phyloP scores from a whole-genome alignment of 2,797 vertebrate genomes.

The Micromesistius poutassou region DNA sequence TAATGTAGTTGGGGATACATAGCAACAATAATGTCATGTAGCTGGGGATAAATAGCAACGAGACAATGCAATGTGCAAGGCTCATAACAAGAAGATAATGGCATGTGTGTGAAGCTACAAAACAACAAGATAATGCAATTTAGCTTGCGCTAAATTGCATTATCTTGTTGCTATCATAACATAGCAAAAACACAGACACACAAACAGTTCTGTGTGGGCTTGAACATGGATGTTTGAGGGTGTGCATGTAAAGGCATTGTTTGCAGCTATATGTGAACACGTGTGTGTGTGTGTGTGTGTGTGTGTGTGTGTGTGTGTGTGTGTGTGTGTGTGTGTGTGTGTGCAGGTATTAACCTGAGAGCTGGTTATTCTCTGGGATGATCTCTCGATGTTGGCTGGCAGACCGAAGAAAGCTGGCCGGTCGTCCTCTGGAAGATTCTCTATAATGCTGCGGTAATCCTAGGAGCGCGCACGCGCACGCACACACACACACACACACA shows the following conservation, averaged over 20 bases:
- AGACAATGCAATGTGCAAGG: background rate
- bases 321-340: background rate
- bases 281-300: background rate
- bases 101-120: background rate
- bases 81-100: background rate
- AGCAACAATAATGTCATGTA: background rate
- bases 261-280: background rate
- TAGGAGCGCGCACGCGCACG: slow-evolving; percentile 59
- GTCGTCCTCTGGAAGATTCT: slow-evolving; percentile 92
- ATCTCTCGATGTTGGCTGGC: slow-evolving; percentile 91
- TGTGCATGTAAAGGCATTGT: background rate
- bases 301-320: background rate
- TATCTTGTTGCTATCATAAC: background rate
- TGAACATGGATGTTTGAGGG: background rate
- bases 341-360: slow-evolving; percentile 78
- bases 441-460: slow-evolving; percentile 89
- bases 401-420: slow-evolving; percentile 92
- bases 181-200: background rate
- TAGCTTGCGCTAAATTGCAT: no score
- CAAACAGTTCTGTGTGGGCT: background rate
- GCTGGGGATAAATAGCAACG: background rate
- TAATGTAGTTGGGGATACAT: background rate
- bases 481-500: background rate
- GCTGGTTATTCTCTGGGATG: slow-evolving; percentile 90
- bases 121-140: no score